Evolutionary conservation across 2,888 invertebrate genomes (phyloP), one percentile per base, ranked within the genome.

Genomic region (Noctua fimbriata): DNA sequence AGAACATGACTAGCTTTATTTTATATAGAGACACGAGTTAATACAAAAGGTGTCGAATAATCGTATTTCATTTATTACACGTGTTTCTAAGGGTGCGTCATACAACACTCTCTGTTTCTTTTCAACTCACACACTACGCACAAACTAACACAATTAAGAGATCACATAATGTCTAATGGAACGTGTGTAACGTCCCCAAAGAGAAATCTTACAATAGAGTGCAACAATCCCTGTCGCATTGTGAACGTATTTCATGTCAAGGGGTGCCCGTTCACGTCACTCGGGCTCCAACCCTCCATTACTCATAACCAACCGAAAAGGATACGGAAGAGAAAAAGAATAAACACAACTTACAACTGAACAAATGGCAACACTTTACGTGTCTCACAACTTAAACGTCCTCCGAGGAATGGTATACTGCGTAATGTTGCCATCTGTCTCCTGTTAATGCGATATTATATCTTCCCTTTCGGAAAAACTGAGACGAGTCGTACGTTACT

Each of bases 331-430:
- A 91, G 92, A 91, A 90, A 94, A 93, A 93, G 92, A 95, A 95
- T 94, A 95, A 94, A 95, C 94, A 95, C 93, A 94, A 94, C 93
- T 94, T 94, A 93, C 93, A 93, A 91, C 87, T 90, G 93, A 94
- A 95, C 94, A 95, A 95, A 96, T 95, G 93, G 93, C 91, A 93
- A 94, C 95, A 95, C 95, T 95, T 94, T 95, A 95, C 93, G 94
- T 94, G 94, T 93, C 94, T 93, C 94, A 93, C 94, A 95, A 95
- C 94, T 94, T 94, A 95, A 95, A 94, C 92, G 94, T 92, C 92
- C 91, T 92, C 91, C 87, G 92, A 93, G 93, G 94, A 93, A 94
- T 94, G 94, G 94, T 92, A 93, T 94, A 93, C 93, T 91, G 93
- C 92, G 92, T 95, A 95, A 94, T 94, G 95, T 93, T 92, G 86